Evolutionary conservation across 2,113 vertebrate genomes (phyloP).

Genomic region (Phainopepla nitens): DNA sequence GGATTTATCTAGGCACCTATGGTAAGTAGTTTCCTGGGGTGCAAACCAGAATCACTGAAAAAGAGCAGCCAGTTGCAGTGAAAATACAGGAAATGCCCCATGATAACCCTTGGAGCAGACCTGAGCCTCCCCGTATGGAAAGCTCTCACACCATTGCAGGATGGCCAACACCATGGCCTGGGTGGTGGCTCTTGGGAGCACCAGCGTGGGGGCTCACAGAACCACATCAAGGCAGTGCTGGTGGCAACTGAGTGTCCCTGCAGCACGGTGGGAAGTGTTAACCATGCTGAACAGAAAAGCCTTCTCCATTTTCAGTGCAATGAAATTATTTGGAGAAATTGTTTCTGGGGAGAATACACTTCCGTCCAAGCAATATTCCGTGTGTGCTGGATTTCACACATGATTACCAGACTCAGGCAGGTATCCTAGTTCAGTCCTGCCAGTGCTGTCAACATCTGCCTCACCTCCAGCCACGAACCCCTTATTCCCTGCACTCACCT

Average conservation of each 20-base stretch:
- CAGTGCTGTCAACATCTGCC: neutral
- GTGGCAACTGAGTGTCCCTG: neutral
- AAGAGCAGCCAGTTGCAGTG: neutral
- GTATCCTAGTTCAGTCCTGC: neutral
- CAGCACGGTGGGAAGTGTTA: fast-evolving
- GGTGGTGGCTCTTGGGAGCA: neutral
- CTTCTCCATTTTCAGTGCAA: neutral
- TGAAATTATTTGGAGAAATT: neutral
- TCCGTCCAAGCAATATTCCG: neutral
- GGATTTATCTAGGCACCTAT: neutral
- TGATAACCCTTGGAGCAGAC: neutral
- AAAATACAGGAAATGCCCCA: neutral
- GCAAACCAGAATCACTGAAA: neutral
- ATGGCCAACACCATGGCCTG: neutral
- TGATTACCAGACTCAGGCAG: neutral
- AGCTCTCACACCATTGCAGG: neutral
- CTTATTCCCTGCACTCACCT: neutral
- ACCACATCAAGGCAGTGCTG: neutral
- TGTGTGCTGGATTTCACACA: neutral
- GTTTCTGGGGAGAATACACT: neutral
- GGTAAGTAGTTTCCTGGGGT: neutral
- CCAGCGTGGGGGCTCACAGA: neutral
- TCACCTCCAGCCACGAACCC: neutral
- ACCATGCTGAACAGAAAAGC: neutral
- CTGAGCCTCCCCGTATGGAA: neutral